A percentile compares a stretch with the other conserved stretches of the same genome.
Evolutionary conservation across 2,797 vertebrate species (phyloP).

Genomic region (Fistularia commersonii): DNA sequence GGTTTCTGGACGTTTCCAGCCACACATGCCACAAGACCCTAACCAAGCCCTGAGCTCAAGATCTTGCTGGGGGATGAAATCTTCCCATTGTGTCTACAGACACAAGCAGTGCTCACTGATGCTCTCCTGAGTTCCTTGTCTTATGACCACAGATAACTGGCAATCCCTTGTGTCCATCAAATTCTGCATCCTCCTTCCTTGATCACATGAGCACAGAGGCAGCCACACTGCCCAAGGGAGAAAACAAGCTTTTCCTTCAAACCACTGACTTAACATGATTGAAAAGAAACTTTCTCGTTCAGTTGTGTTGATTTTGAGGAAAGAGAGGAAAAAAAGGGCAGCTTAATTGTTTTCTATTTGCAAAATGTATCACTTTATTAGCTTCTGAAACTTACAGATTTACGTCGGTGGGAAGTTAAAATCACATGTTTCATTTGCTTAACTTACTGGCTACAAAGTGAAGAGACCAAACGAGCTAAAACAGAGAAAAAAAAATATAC

Average conservation of each 20-base stretch:
- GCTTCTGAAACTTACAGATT: neutral
- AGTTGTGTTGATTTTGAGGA: too few species aligned
- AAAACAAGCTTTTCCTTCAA: constrained; percentile 33
- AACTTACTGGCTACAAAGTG: too few species aligned
- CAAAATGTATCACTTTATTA: neutral
- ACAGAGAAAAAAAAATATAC: neutral
- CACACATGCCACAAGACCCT: constrained; percentile 33
- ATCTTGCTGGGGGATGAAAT: constrained; percentile 39
- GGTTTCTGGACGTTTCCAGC: constrained; percentile 39
- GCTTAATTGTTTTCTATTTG: too few species aligned
- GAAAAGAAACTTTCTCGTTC: too few species aligned
- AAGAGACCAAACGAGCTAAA: too few species aligned
- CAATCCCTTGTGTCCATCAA: constrained; percentile 45
- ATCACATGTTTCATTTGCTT: neutral
- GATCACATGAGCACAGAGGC: constrained; percentile 70
- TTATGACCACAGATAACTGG: constrained; percentile 44
- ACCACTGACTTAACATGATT: neutral
- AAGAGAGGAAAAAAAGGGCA: too few species aligned
- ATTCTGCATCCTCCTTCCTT: constrained; percentile 34
- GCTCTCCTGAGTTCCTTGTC: constrained; percentile 14
- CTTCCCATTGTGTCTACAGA: constrained; percentile 60
- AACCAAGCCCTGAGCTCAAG: constrained; percentile 34
- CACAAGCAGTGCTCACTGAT: constrained; percentile 25
- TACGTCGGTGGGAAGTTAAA: neutral
- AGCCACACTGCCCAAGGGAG: constrained; percentile 1